phyloP scores from a whole-genome alignment of 2,113 vertebrate species.

The Ellobius talpinus region DNA sequence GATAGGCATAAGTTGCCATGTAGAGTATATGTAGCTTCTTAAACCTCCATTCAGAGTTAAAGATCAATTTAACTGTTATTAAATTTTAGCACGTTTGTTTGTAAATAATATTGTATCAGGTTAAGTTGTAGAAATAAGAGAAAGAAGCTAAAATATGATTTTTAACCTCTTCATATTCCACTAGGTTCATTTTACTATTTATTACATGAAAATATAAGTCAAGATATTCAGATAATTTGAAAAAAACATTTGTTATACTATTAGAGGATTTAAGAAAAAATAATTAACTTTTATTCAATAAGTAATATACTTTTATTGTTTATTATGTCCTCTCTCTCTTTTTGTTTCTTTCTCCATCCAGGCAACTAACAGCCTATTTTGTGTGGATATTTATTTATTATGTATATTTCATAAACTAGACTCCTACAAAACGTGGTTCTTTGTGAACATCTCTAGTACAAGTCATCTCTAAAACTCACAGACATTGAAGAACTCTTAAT shows the following conservation, averaged over 20 bases:
- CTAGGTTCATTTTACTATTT: not conserved
- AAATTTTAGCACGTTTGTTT: not conserved
- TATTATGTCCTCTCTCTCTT: not conserved
- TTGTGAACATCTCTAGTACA: not conserved
- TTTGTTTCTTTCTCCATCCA: not conserved
- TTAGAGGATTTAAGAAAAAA: not conserved
- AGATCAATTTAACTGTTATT: not conserved
- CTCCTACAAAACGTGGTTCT: not conserved
- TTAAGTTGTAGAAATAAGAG: not conserved
- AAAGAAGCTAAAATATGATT: not conserved
- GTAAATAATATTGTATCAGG: not conserved
- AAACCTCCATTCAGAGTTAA: not conserved
- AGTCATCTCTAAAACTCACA: not conserved
- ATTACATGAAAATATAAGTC: not conserved
- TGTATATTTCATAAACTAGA: not conserved
- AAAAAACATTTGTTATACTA: not conserved
- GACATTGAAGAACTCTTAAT: not conserved
- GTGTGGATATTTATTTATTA: not conserved
- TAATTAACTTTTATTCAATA: not conserved
- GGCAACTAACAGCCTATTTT: not conserved
- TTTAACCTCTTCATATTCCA: not conserved
- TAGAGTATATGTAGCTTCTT: not conserved
- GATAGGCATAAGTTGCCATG: rapidly evolving
- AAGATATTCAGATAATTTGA: not conserved
- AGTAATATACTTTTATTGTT: not conserved